Conservation (phyloP, 2,113 vertebrate species). For the Nannospalax galili region DNA sequence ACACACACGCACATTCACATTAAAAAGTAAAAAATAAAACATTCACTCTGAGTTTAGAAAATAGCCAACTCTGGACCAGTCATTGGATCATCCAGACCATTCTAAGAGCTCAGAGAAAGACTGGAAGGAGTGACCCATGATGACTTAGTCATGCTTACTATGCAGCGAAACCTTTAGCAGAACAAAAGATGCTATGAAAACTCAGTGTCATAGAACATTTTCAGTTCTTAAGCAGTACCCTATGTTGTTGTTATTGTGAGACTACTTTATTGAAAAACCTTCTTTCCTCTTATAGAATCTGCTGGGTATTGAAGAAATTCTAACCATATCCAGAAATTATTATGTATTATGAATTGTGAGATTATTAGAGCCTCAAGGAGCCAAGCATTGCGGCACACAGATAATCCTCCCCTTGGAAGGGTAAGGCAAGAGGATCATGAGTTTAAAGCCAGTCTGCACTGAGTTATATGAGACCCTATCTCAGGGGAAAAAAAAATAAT, state of each 20-base stretch:
- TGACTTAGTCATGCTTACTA: background rate
- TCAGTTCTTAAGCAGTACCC: background rate
- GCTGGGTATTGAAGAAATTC: background rate
- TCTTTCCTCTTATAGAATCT: background rate
- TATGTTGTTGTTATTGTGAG: background rate
- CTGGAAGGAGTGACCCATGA: background rate
- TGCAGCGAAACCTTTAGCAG: background rate
- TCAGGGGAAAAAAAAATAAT: background rate
- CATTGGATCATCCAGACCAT: background rate
- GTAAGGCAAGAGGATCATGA: background rate
- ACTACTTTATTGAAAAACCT: background rate
- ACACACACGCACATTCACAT: background rate
- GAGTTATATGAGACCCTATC: background rate
- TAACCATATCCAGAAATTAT: background rate
- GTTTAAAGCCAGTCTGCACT: no score
- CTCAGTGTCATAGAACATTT: background rate
- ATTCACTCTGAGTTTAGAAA: background rate
- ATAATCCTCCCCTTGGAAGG: background rate
- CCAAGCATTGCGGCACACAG: no score
- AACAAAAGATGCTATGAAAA: background rate
- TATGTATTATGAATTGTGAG: background rate
- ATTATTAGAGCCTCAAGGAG: background rate
- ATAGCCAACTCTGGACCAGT: background rate
- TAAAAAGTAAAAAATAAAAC: background rate
- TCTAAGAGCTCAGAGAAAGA: background rate